phyloP scores from a whole-genome alignment of 37 sponge, comb jelly and placozoan species.

The Halichondria panicea region DNA sequence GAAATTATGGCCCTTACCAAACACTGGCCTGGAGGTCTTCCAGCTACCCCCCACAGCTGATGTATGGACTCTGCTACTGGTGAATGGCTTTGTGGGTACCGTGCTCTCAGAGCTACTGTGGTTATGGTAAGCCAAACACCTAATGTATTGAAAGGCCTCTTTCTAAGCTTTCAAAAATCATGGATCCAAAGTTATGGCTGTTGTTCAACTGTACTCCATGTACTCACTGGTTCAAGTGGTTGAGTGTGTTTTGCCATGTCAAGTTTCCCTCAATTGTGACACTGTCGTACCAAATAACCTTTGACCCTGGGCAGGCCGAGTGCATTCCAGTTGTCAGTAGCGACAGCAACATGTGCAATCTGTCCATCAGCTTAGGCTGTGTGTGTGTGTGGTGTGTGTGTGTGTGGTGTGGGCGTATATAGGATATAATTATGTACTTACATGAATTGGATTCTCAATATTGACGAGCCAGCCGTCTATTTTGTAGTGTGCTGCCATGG shows the following conservation, averaged over 20 bases:
- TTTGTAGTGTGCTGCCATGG: conserved; percentile 78
- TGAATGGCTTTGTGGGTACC: conserved; percentile 87
- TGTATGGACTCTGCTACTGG: conserved; percentile 78
- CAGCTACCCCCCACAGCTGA: conserved; percentile 59
- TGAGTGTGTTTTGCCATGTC: conserved; percentile 94
- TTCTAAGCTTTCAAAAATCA: too few relatives aligned
- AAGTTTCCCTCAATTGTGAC: conserved; percentile 85
- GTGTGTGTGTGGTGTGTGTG: not conserved
- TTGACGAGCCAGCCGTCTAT: conserved; percentile 99
- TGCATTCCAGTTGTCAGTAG: conserved; percentile 76
- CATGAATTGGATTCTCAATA: conserved; percentile 91
- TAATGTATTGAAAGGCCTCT: too few relatives aligned
- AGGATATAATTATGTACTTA: conserved; percentile 2
- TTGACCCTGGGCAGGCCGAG: conserved; percentile 57
- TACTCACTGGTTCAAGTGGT: conserved; percentile 71
- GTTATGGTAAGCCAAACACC: conserved; percentile 89
- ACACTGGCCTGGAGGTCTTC: conserved; percentile 69
- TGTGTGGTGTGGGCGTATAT: not conserved
- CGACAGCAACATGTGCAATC: conserved; percentile 62
- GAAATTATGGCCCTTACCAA: too few relatives aligned
- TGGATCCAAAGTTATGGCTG: too few relatives aligned
- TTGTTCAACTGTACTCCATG: not conserved
- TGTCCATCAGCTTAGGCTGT: conserved; percentile 53
- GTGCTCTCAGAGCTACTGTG: conserved; percentile 90
- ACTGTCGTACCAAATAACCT: conserved; percentile 98